Evolutionary conservation across 2,888 invertebrate genomes (phyloP), one percentile per base, ranked within the genome.

Genomic region (Mythimna albipuncta): DNA sequence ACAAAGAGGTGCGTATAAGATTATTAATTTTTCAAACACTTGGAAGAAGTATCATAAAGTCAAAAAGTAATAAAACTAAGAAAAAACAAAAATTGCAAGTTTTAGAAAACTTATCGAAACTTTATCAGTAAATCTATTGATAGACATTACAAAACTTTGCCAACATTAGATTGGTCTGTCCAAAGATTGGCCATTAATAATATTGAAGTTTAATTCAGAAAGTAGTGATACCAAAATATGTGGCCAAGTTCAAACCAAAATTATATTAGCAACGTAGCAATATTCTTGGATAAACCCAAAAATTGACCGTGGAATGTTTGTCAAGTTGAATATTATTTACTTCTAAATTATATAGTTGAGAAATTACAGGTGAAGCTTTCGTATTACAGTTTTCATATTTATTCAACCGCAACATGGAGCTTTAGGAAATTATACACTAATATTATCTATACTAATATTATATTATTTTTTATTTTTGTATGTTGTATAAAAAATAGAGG

Each of bases 271-370:
- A 47, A 21, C 26, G 54, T 38, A 41, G 26, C 21, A 19, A 16
- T 41, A 41, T 55, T 64, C 54, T 64, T 26, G 47, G 38, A 54
- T 44, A 55, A 55, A 44, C 10, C 35, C 44, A 11, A 21, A 58
- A 19, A 35, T 58, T 63, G 13, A 52, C 44, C 38, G 2, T 44
- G n/a, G 44, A 57, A 73, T 74, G 11, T 74, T 64, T 41, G 62
- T 62, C 35, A n/a, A 44, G 50, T 26, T 32, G n/a, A n/a, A n/a
- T n/a, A n/a, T 32, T 26, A 73, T 59, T 79, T 47, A 64, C 58
- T 74, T 54, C 19, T 6, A 75, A 62, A 80, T 80, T 47, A 64
- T 77, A 80, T 80, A 21, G 44, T 54, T 16, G n/a, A 35, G 50
- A 74, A 74, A 61, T 74, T 64, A 44, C 55, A 38, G 16, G 19